These are phyloP conservation scores for Orbicella faveolata DNA, from an alignment of 64 coral and sea anemone genomes.

Conservation along the genomic window DNA sequence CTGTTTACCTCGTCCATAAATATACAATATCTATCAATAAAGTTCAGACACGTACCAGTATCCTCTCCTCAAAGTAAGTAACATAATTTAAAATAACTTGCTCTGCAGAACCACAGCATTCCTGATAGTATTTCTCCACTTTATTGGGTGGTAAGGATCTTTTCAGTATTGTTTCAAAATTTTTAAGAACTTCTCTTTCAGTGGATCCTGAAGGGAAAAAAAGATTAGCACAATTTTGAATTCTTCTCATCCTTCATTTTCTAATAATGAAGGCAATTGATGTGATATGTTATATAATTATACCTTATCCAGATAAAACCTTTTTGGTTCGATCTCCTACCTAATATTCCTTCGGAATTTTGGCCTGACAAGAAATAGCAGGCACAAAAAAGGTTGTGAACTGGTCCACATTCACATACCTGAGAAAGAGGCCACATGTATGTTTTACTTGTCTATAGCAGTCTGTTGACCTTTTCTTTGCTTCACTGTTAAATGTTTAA, in stretches of 20 bases:
- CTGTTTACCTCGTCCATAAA: too few species aligned
- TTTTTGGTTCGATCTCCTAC: too few species aligned
- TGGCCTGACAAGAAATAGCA: too few species aligned
- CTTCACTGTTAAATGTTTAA: slow-evolving; percentile 25
- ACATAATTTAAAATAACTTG: slow-evolving; percentile 45
- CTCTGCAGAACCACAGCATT: slow-evolving; percentile 25
- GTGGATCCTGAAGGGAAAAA: too few species aligned
- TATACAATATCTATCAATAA: neutral
- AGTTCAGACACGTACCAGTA: slow-evolving; percentile 8
- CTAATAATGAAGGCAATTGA: neutral
- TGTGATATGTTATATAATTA: neutral
- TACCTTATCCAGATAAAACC: too few species aligned
- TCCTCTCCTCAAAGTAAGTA: slow-evolving; percentile 50
- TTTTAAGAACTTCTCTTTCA: too few species aligned
- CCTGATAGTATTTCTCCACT: slow-evolving; percentile 20
- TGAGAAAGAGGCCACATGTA: slow-evolving; percentile 56
- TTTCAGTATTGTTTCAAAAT: slow-evolving; percentile 3
- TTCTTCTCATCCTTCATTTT: too few species aligned
- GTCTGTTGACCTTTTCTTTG: slow-evolving; percentile 37
- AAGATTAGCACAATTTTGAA: too few species aligned
- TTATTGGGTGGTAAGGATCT: slow-evolving; percentile 33
- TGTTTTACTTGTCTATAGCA: slow-evolving; percentile 32
- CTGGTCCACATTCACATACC: neutral
- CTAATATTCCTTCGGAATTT: too few species aligned
- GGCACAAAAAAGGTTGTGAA: neutral